Evolutionary conservation across 53 echinoderm and acorn worm genomes (phyloP).

Genomic region (Arbacia lixula): DNA sequence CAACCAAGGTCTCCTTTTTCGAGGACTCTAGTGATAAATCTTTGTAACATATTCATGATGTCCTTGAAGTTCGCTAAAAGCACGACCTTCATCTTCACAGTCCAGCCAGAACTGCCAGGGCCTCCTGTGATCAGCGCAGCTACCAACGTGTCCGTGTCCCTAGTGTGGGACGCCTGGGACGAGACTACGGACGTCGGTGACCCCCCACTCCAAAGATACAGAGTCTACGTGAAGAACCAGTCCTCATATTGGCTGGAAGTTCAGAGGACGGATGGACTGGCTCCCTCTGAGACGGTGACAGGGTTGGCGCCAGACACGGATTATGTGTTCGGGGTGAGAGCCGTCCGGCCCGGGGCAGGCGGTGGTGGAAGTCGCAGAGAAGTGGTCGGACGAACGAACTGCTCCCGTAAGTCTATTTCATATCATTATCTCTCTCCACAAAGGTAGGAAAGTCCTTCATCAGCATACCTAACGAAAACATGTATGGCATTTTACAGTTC

Average conservation of each 20-base stretch:
- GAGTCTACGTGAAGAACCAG: neutral
- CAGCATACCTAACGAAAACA: too few species aligned
- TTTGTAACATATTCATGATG: too few species aligned
- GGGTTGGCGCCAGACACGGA: conserved; percentile 29
- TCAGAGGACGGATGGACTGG: neutral
- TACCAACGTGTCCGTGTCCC: conserved; percentile 19
- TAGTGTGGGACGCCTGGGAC: conserved; percentile 66
- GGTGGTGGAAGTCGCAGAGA: neutral
- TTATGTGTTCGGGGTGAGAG: conserved; percentile 30
- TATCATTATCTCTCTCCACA: too few species aligned
- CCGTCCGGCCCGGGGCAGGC: neutral
- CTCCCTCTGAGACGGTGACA: conserved; percentile 13
- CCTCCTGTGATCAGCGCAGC: conserved; percentile 21
- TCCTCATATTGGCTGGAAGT: neutral
- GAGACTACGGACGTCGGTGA: conserved; percentile 21
- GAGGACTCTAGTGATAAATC: too few species aligned
- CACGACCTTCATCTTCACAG: conserved; percentile 1
- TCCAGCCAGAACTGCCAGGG: conserved; percentile 41
- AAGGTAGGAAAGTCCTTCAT: too few species aligned
- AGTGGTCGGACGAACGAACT: neutral
- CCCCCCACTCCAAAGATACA: conserved; percentile 1
- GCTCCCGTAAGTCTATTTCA: conserved; percentile 44
- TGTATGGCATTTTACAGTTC: too few species aligned
- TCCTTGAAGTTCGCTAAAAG: too few species aligned
- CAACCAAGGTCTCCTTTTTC: too few species aligned